phyloP scores from a whole-genome alignment of 2,113 vertebrate genomes.

The Benitochromis conjunctus region DNA sequence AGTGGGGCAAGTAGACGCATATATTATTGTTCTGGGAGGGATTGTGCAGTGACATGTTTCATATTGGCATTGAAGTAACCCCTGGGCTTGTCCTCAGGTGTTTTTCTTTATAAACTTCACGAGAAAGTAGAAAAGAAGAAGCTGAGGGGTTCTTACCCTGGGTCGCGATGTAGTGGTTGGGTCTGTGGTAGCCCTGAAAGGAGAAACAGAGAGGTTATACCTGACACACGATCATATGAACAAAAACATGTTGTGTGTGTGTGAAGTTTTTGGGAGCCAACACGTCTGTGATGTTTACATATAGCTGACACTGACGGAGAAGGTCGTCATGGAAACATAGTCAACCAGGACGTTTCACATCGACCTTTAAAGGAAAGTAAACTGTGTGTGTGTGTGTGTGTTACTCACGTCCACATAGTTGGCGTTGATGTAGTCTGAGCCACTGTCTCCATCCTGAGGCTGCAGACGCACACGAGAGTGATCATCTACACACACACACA shows the following conservation, averaged over 20 bases:
- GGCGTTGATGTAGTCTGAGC: slow-evolving; percentile 96
- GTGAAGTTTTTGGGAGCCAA: background rate
- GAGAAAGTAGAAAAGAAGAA: background rate
- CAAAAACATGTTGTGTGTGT: background rate
- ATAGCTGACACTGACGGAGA: background rate
- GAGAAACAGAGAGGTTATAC: background rate
- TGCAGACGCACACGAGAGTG: slow-evolving; percentile 93
- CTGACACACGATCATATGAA: background rate
- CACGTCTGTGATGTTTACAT: background rate
- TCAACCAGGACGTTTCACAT: background rate
- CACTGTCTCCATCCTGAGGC: slow-evolving; percentile 86
- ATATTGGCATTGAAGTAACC: background rate
- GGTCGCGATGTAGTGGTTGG: slow-evolving; percentile 61
- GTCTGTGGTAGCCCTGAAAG: slow-evolving; percentile 62
- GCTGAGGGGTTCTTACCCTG: slow-evolving; percentile 41
- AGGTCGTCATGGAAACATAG: slow-evolving; percentile 30
- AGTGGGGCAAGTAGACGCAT: background rate
- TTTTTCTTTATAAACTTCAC: background rate
- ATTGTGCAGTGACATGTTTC: background rate
- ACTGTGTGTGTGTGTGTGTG: background rate
- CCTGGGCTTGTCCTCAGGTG: background rate
- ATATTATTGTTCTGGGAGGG: background rate
- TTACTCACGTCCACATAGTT: slow-evolving; percentile 94
- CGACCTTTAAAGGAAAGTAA: background rate
- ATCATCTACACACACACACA: slow-evolving; percentile 77